A percentile compares a stretch with the other conserved stretches of the same genome.
These are phyloP conservation scores for Phalacrocorax brasilianus DNA, from an alignment of 2,113 vertebrate species.

Conservation along the genomic window DNA sequence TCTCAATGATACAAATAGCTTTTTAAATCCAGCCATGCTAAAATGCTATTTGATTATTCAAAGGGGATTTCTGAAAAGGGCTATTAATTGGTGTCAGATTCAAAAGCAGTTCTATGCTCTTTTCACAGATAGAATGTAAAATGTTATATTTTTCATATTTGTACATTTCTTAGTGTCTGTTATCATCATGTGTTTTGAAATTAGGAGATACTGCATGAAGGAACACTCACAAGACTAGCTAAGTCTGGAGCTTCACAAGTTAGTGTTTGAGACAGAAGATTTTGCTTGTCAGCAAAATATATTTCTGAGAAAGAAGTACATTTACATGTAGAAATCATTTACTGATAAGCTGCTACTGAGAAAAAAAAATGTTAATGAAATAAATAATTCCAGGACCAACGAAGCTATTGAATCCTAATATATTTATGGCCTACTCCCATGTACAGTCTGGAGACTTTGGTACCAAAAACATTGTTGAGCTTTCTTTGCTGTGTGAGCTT, in stretches of 20 bases:
- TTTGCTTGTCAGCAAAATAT: background rate
- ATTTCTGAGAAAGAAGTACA: background rate
- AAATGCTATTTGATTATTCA: conserved; percentile 32
- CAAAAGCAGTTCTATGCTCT: background rate
- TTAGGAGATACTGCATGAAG: background rate
- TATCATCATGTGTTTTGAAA: background rate
- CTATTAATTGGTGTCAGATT: conserved; percentile 7
- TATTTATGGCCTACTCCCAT: background rate
- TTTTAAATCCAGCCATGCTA: conserved; percentile 5
- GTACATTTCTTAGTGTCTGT: background rate
- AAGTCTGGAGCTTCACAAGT: background rate
- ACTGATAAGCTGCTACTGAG: background rate
- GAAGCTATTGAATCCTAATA: background rate
- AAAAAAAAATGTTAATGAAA: background rate
- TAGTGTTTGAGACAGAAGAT: background rate
- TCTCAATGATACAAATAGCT: background rate
- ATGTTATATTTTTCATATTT: conserved; percentile 3
- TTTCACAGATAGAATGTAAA: background rate
- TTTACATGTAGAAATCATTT: background rate
- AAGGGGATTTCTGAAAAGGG: conserved; percentile 33
- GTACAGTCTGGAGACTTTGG: background rate
- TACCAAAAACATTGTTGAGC: background rate
- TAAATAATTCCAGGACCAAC: background rate
- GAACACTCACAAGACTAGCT: background rate
- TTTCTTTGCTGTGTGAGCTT: background rate